These are phyloP conservation scores for Lasioglossum albipes DNA, from an alignment of 1,140 invertebrate species.

Conservation along the genomic window DNA sequence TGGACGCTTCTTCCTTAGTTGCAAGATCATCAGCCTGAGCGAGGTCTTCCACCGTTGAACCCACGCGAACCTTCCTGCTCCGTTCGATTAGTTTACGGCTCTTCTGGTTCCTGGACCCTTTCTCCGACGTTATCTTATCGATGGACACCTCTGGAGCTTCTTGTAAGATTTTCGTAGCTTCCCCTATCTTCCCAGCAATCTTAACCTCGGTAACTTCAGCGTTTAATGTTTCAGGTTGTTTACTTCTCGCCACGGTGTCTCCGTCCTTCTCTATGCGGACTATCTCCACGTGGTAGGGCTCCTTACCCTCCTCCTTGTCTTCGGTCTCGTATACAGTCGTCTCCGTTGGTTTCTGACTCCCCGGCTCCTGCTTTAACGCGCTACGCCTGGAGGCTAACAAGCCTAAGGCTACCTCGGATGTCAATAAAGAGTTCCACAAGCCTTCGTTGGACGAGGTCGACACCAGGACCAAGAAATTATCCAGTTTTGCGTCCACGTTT, in stretches of 20 bases:
- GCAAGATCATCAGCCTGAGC: constrained; percentile 4
- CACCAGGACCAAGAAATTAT: constrained; percentile 76
- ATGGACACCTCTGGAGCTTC: not conserved
- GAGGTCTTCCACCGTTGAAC: not conserved
- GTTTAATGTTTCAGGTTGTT: not conserved
- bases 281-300: constrained; percentile 45
- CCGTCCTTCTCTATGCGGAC: constrained; percentile 49
- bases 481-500: constrained; percentile 76
- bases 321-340: constrained; percentile 12
- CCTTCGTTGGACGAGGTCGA: constrained; percentile 39
- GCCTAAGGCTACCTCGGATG: constrained; percentile 27
- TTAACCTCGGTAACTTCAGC: not conserved
- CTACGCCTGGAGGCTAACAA: not conserved
- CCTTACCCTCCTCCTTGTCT: not conserved
- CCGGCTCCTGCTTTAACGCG: not conserved
- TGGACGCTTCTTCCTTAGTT: not conserved
- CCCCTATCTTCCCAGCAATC: too few relatives aligned
- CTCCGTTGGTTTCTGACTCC: constrained; percentile 16
- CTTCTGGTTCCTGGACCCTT: not conserved
- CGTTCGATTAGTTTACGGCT: not conserved
- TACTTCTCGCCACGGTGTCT: constrained; percentile 20
- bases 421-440: constrained; percentile 33
- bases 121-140: not conserved
- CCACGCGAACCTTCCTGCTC: not conserved
- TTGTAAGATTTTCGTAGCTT: too few relatives aligned